These are phyloP conservation scores for Tupaia chinensis DNA, from an alignment of 2,113 vertebrate genomes.

Conservation along the genomic window DNA sequence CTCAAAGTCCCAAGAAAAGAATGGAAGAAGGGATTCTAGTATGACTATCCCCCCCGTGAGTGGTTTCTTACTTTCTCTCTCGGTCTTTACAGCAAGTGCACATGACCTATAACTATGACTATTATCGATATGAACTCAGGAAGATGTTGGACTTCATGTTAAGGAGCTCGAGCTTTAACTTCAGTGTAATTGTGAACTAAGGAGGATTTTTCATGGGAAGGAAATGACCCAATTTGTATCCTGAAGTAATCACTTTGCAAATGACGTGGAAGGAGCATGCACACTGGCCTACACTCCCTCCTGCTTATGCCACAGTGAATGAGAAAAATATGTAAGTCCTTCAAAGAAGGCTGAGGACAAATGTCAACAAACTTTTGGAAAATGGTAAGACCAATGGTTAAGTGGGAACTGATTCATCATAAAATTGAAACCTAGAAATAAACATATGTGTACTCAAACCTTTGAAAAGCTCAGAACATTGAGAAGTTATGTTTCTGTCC, in stretches of 20 bases:
- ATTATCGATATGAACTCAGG: not conserved
- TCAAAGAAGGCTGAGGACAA: not conserved
- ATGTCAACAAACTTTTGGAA: not conserved
- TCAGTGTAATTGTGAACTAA: not conserved
- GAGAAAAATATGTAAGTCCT: not conserved
- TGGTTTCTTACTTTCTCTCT: too few species aligned
- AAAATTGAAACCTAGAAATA: not conserved
- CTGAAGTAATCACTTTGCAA: not conserved
- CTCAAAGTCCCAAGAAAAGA: too few species aligned
- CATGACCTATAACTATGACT: not conserved
- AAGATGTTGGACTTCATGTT: not conserved
- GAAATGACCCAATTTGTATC: not conserved
- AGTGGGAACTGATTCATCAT: not conserved
- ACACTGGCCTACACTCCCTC: not conserved
- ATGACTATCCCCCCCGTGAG: too few species aligned
- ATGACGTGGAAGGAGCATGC: not conserved
- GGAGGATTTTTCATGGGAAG: not conserved
- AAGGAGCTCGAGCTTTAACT: not conserved
- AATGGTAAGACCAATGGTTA: not conserved
- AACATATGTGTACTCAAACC: not conserved
- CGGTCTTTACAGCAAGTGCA: too few species aligned
- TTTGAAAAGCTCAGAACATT: not conserved
- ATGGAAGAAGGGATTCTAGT: too few species aligned
- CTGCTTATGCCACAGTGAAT: not conserved
- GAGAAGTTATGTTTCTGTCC: not conserved